Evolutionary conservation across 37 sponge, comb jelly and placozoan species (phyloP), one percentile per base, ranked within the genome.

Genomic region (Aplysina aerophoba): DNA sequence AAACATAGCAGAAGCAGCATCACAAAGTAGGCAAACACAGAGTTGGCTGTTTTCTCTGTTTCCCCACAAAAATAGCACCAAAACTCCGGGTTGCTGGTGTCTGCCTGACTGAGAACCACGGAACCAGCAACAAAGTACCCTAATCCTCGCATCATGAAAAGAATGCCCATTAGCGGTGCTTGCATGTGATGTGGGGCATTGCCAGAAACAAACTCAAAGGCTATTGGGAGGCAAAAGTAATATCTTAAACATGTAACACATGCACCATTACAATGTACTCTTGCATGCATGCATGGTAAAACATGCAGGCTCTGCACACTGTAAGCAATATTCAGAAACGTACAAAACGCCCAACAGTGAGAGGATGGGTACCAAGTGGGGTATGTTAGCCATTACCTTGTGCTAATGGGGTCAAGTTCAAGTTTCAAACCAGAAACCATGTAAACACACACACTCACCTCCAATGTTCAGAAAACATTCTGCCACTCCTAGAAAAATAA

Each of bases 201-300:
- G 15, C 85, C 92, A 81, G 85, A 88, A 27, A 88, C 81, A 81
- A 87, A 88, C 79, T 92, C 92, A 75, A 85, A 88, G 30, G 81
- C 92, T 92, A 56, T 38, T 53, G 0, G 71, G 1, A 57, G 4
- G 12, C 64, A 62, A 11, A 62, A 11, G 5, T 27, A 62, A 3
- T 13, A 62, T 11, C 4, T n/a, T n/a, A n/a, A n/a, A n/a, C n/a
- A 58, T 58, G 59, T 58, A 58, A 15, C 59, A 58, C 17, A 15
- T 58, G 19, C 17, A 58, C 17, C 17, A 20, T 20, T 58, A 58
- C 15, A 58, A 19, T 19, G 19, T 19, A 20, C 59, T 58, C 15
- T n/a, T n/a, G n/a, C n/a, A n/a, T n/a, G n/a, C n/a, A n/a, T n/a
- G n/a, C n/a, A n/a, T n/a, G n/a, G n/a, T 57, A 57, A 20, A 57